A percentile compares a stretch with the other conserved stretches of the same genome.
These are phyloP conservation scores for Distichodus sexfasciatus DNA, from an alignment of 2,797 vertebrate species.

Conservation along the genomic window DNA sequence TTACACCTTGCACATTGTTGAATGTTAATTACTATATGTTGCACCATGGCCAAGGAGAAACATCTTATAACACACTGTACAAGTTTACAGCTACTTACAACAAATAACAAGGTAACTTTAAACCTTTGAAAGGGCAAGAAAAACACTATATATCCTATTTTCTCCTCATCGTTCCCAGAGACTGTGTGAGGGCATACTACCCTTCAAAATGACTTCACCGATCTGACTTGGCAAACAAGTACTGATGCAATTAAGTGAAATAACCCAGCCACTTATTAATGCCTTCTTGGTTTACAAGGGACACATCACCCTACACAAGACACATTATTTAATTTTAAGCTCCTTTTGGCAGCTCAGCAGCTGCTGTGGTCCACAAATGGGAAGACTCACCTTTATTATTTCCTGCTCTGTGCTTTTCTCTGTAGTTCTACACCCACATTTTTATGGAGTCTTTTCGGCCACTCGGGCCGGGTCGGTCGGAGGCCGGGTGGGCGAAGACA, in stretches of 20 bases:
- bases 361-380: not conserved
- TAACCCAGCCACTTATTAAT: not conserved
- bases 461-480: slow-evolving; percentile 61
- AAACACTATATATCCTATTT: not conserved
- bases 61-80: too few relatives aligned
- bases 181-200: not conserved
- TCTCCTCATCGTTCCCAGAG: not conserved
- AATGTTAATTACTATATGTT: too few relatives aligned
- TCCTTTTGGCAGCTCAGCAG: slow-evolving; percentile 1
- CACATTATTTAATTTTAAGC: not conserved
- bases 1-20: too few relatives aligned
- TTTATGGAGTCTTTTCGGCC: slow-evolving; percentile 3
- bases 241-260: slow-evolving; percentile 6
- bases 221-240: not conserved
- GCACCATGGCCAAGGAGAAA: too few relatives aligned
- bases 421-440: not conserved
- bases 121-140: too few relatives aligned
- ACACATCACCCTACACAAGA: not conserved
- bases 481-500: slow-evolving; percentile 71
- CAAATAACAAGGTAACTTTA: too few relatives aligned
- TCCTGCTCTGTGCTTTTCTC: not conserved
- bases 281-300: not conserved
- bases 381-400: slow-evolving; percentile 18
- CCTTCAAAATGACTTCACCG: not conserved
- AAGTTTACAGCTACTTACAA: too few relatives aligned